These are phyloP conservation scores for Tortrix viridana DNA, from an alignment of 2,888 invertebrate genomes.

Conservation along the genomic window DNA sequence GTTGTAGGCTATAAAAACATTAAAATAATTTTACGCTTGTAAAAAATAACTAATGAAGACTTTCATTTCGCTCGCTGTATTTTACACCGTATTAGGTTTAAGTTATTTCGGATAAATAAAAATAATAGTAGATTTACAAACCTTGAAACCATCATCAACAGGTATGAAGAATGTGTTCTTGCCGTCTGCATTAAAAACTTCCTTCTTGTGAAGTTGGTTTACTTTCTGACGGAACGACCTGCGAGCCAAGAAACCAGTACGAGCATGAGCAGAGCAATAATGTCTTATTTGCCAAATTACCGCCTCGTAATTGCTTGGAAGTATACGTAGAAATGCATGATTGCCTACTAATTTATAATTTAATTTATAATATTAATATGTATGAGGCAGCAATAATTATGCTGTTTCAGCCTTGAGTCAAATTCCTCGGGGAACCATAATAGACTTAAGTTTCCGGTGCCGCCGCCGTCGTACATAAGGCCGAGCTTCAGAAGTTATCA, in stretches of 20 bases:
- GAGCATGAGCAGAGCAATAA: too few relatives aligned
- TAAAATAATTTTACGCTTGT: not conserved
- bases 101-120: too few relatives aligned
- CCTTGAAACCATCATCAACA: conserved; percentile 95
- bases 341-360: conserved; percentile 29
- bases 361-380: too few relatives aligned
- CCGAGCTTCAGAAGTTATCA: conserved; percentile 26
- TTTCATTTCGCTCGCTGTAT: conserved; percentile 13
- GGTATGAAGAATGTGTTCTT: conserved; percentile 95
- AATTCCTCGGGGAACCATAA: conserved; percentile 33
- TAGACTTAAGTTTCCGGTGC: conserved; percentile 28
- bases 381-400: conserved; percentile 35
- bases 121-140: conserved; percentile 55
- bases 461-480: conserved; percentile 21
- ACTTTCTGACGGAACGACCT: conserved; percentile 92
- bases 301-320: not conserved
- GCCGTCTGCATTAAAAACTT: conserved; percentile 90
- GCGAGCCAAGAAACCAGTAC: conserved; percentile 48
- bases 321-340: conserved; percentile 9
- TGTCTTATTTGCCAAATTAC: too few relatives aligned
- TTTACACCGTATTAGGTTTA: too few relatives aligned
- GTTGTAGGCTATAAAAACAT: conserved; percentile 83
- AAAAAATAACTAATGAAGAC: conserved; percentile 2
- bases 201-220: conserved; percentile 88
- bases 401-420: conserved; percentile 20